Conservation (phyloP, 2,888 invertebrate genomes). For the Netelia fuscicornis region DNA sequence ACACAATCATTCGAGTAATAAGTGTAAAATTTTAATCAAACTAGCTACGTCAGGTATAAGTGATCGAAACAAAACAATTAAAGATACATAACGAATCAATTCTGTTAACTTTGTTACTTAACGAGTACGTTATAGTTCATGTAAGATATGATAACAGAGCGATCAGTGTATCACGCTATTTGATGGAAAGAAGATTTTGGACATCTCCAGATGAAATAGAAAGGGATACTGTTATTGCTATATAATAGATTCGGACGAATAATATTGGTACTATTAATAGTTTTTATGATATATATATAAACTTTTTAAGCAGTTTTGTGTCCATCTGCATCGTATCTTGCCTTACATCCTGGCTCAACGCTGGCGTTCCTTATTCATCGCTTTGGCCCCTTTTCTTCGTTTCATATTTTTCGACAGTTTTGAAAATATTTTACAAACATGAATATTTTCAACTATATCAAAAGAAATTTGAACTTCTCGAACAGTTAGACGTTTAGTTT, state of each 20-base stretch:
- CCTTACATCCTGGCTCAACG: constrained; percentile 23
- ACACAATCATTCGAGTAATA: neutral
- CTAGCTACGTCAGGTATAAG: neutral
- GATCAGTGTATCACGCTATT: neutral
- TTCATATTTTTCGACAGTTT: neutral
- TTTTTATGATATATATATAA: constrained; percentile 38
- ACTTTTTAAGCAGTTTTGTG: constrained; percentile 41
- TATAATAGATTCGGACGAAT: constrained; percentile 49
- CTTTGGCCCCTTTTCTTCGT: constrained; percentile 1
- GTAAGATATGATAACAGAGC: too few relatives aligned
- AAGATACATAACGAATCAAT: neutral
- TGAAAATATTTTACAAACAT: neutral
- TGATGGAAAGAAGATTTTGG: neutral
- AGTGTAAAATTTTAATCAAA: neutral
- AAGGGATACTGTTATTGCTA: constrained; percentile 58
- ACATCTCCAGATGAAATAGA: constrained; percentile 39
- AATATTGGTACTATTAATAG: constrained; percentile 30
- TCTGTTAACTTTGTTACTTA: too few relatives aligned
- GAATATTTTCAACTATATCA: constrained; percentile 6
- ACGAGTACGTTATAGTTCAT: too few relatives aligned
- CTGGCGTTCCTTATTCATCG: neutral
- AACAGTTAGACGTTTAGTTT: neutral
- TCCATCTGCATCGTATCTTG: constrained; percentile 27
- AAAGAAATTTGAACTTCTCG: neutral
- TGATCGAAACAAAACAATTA: neutral